Percentiles rank a stretch among this genome's conserved stretches.
These are phyloP conservation scores for Lordiphosa mommai DNA, from an alignment of 1,140 invertebrate species.

Conservation along the genomic window DNA sequence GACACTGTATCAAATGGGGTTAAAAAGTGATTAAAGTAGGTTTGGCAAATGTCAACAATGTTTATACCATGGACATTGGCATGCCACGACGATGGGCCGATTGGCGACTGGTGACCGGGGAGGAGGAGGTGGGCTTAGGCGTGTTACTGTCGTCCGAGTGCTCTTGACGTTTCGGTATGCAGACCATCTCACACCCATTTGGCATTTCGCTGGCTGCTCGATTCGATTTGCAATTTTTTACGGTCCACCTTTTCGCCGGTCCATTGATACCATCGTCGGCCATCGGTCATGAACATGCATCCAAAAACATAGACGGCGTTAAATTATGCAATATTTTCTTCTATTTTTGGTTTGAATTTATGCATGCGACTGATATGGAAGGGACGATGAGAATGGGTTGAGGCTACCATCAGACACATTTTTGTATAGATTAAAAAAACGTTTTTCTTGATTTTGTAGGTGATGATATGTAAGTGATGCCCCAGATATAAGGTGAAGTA, in stretches of 20 bases:
- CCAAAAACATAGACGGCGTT: constrained; percentile 59
- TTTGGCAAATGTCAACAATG: constrained; percentile 79
- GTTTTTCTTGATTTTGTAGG: too few species aligned
- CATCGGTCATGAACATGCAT: constrained; percentile 14
- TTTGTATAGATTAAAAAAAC: too few species aligned
- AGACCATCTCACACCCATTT: constrained; percentile 6
- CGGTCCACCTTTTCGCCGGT: constrained; percentile 7
- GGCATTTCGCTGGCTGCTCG: constrained; percentile 45
- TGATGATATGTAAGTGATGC: too few species aligned
- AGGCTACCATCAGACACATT: too few species aligned
- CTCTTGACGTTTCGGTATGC: constrained; percentile 70
- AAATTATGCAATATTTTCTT: constrained; percentile 59
- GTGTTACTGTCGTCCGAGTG: constrained; percentile 71
- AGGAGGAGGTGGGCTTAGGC: constrained; percentile 46
- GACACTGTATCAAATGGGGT: constrained; percentile 79
- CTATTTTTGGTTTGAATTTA: constrained; percentile 50
- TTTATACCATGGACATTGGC: constrained; percentile 64
- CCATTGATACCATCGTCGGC: constrained; percentile 7
- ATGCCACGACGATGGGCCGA: constrained; percentile 7
- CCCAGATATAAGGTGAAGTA: too few species aligned
- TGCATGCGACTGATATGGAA: constrained; percentile 36
- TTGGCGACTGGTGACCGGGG: neutral
- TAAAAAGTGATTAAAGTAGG: constrained; percentile 80
- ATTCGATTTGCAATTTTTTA: constrained; percentile 76
- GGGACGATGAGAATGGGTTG: neutral